phyloP scores from a whole-genome alignment of 2,888 invertebrate species.

The Lasioglossum morio region DNA sequence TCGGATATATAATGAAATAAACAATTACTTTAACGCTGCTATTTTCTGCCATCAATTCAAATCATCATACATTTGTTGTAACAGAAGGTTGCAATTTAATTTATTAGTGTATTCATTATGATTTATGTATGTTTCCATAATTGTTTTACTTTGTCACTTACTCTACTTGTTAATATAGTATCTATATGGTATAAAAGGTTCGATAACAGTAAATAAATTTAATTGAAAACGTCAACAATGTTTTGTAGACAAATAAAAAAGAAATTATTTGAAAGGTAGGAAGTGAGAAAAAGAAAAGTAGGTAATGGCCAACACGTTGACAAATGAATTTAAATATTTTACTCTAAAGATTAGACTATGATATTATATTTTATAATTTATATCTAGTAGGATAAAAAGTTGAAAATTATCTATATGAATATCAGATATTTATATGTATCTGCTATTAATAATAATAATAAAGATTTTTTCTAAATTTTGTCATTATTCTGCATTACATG shows the following conservation, averaged over 20 bases:
- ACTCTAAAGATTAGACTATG: background rate
- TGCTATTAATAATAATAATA: too few species aligned
- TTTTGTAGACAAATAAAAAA: background rate
- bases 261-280: background rate
- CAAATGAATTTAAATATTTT: background rate
- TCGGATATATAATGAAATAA: background rate
- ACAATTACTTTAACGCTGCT: background rate
- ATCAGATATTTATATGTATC: too few species aligned
- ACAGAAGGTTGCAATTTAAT: background rate
- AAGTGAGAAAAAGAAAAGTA: background rate
- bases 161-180: background rate
- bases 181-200: background rate
- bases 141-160: background rate
- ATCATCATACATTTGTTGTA: background rate
- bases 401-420: background rate
- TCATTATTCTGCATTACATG: too few species aligned
- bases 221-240: background rate
- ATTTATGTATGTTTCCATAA: background rate
- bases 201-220: background rate
- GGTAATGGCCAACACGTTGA: background rate
- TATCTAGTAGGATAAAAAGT: background rate
- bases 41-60: background rate
- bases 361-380: background rate
- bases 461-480: background rate
- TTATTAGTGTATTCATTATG: background rate